Conservation (phyloP, 2,113 vertebrate genomes). For the Ictalurus punctatus region DNA sequence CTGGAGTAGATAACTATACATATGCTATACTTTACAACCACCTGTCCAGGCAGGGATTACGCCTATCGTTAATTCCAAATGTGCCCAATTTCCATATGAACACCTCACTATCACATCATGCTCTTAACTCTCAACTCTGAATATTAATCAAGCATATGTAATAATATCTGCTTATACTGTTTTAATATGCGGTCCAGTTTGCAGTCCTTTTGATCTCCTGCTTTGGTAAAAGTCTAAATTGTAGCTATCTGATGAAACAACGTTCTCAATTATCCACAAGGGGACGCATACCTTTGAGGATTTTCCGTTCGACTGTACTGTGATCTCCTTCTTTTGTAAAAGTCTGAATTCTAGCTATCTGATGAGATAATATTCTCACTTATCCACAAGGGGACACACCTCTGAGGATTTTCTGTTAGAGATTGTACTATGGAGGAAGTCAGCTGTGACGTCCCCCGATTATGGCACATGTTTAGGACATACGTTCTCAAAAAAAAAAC, state of each 20-base stretch:
- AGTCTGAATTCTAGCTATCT: not conserved
- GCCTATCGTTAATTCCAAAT: not conserved
- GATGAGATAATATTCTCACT: not conserved
- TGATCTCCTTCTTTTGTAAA: conserved; percentile 1
- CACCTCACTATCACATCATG: not conserved
- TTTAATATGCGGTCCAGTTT: not conserved
- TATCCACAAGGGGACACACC: not conserved
- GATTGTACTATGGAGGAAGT: not conserved
- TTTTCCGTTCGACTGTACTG: not conserved
- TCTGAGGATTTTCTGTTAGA: not conserved
- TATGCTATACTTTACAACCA: not conserved
- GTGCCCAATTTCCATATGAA: not conserved
- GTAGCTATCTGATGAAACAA: not conserved
- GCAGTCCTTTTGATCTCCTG: not conserved
- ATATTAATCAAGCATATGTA: not conserved
- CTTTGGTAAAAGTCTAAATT: not conserved
- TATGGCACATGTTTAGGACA: conserved; percentile 27
- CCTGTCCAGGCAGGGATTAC: not conserved
- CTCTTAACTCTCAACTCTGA: not conserved
- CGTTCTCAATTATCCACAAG: not conserved
- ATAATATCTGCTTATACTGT: not conserved
- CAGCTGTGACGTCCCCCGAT: not conserved
- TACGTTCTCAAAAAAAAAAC: not conserved
- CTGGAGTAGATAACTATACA: not conserved
- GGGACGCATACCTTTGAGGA: not conserved